Base-by-base conservation (phyloP, 1,140 invertebrate species). In the Trissolcus basalis region DNA sequence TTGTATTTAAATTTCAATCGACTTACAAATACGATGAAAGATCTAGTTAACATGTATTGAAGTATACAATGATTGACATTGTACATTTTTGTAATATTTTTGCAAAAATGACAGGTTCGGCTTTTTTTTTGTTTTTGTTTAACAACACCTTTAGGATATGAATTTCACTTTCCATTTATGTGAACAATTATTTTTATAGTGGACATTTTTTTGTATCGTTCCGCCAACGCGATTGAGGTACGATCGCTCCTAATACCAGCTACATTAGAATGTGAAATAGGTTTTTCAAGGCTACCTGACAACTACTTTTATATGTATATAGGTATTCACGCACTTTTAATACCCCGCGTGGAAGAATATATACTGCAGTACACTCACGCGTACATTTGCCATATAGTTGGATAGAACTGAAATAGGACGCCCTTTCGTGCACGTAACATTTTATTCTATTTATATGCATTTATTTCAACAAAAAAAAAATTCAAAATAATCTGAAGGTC, bases 251-350 rank as follows among this genome's bases (percentile, higher is more conserved):
- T 69, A 70, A 56, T 64, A 32, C 70, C 58, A 55, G 68, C 33
- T 75, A 73, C 78, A 80, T 81, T 81, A 81, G 80, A 81, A 81
- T 80, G 80, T 80, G 73, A 78, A 81, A 80, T 80, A 78, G 63
- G 78, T 80, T 77, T 70, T 80, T 80, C 78, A 80, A 80, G 78
- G 78, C 74, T 80, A 67, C 78, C 60, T 63, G 74, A 76, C 67
- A 73, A 50, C 73, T 71, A 72, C 70, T 70, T 77, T 77, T 77
- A 74, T 70, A 79, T 74, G 59, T 75, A 78, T 75, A 55, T 77
- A 71, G 68, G 68, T 72, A 77, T 69, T 59, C 61, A 77, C 72
- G 78, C 75, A 77, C 68, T 67, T 78, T 79, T 81, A 76, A 79
- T 76, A 76, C 80, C 43, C 44, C 70, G 63, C 71, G 56, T 65